Conservation (phyloP, 1,140 invertebrate genomes). For the Ceratina japonica region DNA sequence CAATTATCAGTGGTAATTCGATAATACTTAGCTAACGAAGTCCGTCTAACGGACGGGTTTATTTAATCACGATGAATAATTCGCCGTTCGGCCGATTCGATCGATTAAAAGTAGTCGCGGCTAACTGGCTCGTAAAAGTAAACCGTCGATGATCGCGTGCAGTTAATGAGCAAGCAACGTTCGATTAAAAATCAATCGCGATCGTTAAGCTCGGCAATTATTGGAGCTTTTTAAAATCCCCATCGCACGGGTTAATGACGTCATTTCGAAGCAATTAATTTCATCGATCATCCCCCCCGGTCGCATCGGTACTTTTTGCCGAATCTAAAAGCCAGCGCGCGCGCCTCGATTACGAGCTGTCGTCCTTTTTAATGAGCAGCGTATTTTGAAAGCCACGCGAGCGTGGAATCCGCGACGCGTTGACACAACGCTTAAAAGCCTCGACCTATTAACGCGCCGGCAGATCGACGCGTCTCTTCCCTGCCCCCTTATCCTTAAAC, state of each 20-base stretch:
- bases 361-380: background rate
- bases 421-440: slow-evolving; percentile 10
- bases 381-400: background rate
- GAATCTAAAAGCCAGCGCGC: background rate
- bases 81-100: background rate
- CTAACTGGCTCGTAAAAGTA: slow-evolving; percentile 15
- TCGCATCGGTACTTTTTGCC: background rate
- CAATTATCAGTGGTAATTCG: background rate
- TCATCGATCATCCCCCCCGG: background rate
- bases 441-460: slow-evolving; percentile 21
- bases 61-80: no score
- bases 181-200: slow-evolving; percentile 15
- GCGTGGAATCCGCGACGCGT: background rate
- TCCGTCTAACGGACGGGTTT: background rate
- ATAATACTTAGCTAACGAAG: background rate
- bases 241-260: background rate
- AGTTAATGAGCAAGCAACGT: background rate
- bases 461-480: slow-evolving; percentile 41
- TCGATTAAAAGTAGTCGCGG: slow-evolving; percentile 7
- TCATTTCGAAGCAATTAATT: slow-evolving; percentile 15
- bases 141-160: slow-evolving; percentile 1
- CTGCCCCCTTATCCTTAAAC: slow-evolving; percentile 55
- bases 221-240: slow-evolving; percentile 1
- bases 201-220: slow-evolving; percentile 21
- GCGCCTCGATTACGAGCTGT: background rate